Evolutionary conservation across 1,140 invertebrate genomes (phyloP), one percentile per base, ranked within the genome.

Genomic region (Chlorops oryzae): DNA sequence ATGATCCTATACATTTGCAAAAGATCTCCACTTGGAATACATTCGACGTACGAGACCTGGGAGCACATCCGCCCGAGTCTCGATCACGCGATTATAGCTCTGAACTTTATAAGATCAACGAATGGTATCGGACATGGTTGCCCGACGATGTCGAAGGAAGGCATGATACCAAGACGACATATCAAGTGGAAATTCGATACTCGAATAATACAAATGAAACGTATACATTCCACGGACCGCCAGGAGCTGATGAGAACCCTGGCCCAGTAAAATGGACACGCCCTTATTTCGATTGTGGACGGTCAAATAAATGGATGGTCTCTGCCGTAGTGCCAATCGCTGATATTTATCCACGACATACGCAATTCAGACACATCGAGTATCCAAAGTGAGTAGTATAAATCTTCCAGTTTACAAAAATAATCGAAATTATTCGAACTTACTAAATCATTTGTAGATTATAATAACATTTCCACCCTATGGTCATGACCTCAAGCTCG

Each of bases 131-230:
- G 38, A 74, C 79, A 38, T 96, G 89, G 89, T 71, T 98, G 53
- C 94, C 92, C 5, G 93, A 97, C 74, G 78, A 81, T 58, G 87
- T 91, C 34, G 74, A 78, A 1, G 78, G 80, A 24, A 75, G 90
- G 52, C 90, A 93, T 61, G 93, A 97, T 63, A 95, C 93, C 0
- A 97, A 97, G 76, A 95, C 88, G 21, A 95, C 92, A 48, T 84
- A 90, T 74, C 81, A 92, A 75, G 84, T 92, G 44, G 85, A 89
- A 73, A 93, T 96, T 53, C 83, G 91, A 68, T 93, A 95, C 75
- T 87, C 92, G 1, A 96, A 97, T 69, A 92, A 92, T 63, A 96
- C 93, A 5, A 96, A 96, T 74, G 90, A 93, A 69, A 95, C 91
- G 18, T 92, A 86, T 70, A 88, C 88, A n/a, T 95, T 93, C 73